Evolutionary conservation across 2,113 vertebrate genomes (phyloP), one percentile per base, ranked within the genome.

Genomic region (Pungitius pungitius): DNA sequence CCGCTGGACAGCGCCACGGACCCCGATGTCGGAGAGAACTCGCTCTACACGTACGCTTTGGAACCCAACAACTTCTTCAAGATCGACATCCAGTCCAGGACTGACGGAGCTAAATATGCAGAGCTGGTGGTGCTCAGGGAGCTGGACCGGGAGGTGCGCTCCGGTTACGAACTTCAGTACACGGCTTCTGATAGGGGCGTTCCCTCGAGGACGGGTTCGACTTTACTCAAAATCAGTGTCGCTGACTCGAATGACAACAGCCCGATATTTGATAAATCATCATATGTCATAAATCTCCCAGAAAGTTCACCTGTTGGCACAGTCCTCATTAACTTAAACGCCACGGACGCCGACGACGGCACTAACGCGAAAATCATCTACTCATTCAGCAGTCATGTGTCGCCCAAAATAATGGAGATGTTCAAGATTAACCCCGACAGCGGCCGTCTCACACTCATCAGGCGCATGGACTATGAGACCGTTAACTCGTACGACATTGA

Each of bases 241-340:
- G 93, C 96, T 0, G 98, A 99, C 83, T 99, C 98, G 20, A 99
- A 99, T 10, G 98, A 99, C 80, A 99, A 99, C 92, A 99, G 97
- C 60, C 98, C 98, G 0, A 81, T 92, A 4, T 99, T 99, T 66
- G 95, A 97, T 52, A 93, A 95, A 47, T 93, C 94, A 9, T 96
- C 96, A 0, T 99, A 99, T 26, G 70, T 96, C 37, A 95, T 99
- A 3, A 94, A 96, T 8, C 94, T 99, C 6, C 81, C 92, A 0
- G 98, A 99, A 85, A 96, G 95, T 71, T 92, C 97, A 10, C 95
- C 95, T 0, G 13, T 95, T 47, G 98, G 98, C 77, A 94, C 95
- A 13, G 81, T 99, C 84, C 94, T 99, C 8, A 92, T 99, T 20
- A 95, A 99, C 75, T 88, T 99, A 45, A 99, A 99, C 47, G 97